Conservation (phyloP, 2,888 invertebrate genomes). For the Nephrocerus scutellatus region DNA sequence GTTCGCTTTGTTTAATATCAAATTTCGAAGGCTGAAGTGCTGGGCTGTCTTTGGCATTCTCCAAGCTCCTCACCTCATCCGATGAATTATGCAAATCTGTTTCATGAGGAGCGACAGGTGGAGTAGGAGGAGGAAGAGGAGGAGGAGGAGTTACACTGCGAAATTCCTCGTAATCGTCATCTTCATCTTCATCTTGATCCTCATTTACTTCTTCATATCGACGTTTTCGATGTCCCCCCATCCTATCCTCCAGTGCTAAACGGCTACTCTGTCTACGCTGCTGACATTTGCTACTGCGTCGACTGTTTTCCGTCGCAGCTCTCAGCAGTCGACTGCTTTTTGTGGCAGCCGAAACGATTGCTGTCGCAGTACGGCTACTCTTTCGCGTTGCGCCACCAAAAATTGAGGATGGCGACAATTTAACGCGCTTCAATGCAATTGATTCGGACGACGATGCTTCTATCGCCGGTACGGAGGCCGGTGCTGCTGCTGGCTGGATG, state of each 20-base stretch:
- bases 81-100: too few species aligned
- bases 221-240: too few species aligned
- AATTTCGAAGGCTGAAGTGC: constrained; percentile 11
- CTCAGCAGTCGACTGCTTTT: constrained; percentile 37
- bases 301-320: constrained; percentile 25
- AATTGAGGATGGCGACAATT: too few species aligned
- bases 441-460: constrained; percentile 6
- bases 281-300: constrained; percentile 8
- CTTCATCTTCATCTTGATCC: constrained; percentile 13
- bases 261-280: constrained; percentile 20
- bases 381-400: constrained; percentile 38
- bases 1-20: constrained; percentile 35
- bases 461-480: too few species aligned
- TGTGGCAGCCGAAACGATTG: constrained; percentile 41
- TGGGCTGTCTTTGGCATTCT: too few species aligned
- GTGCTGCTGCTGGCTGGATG: too few species aligned
- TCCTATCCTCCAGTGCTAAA: constrained; percentile 45
- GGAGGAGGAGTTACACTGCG: too few species aligned
- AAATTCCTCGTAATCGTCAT: constrained; percentile 22
- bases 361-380: constrained; percentile 39
- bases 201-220: constrained; percentile 19
- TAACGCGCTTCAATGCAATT: constrained; percentile 13
- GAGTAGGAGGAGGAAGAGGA: too few species aligned
- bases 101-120: too few species aligned
- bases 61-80: too few species aligned